Percentiles rank a stretch among this genome's conserved stretches.
phyloP scores from a whole-genome alignment of 2,888 invertebrate species.

The Mythimna pallens region DNA sequence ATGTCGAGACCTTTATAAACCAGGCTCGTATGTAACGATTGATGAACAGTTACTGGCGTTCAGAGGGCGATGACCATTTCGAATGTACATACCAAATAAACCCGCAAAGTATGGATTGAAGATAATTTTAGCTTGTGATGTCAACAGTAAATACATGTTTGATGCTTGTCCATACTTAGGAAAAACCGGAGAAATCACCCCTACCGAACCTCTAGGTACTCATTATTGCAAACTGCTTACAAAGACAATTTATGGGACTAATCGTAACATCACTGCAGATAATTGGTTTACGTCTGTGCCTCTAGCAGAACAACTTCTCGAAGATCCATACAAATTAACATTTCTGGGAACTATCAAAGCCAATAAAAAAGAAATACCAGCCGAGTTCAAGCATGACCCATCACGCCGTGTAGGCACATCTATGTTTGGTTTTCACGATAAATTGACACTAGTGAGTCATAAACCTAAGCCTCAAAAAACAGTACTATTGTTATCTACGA shows the following conservation, averaged over 20 bases:
- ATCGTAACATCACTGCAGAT: conserved; percentile 26
- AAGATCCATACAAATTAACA: conserved; percentile 24
- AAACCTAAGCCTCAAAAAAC: conserved; percentile 26
- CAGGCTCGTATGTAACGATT: conserved; percentile 39
- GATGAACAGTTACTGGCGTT: conserved; percentile 51
- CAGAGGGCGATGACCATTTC: conserved; percentile 48
- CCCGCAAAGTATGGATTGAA: conserved; percentile 53
- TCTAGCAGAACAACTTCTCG: conserved; percentile 8
- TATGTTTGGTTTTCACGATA: not conserved
- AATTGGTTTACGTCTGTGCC: conserved; percentile 28
- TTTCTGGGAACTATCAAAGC: conserved; percentile 27
- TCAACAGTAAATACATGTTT: conserved; percentile 21
- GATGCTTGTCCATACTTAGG: conserved; percentile 16
- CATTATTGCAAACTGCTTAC: conserved; percentile 23
- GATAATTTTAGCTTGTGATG: conserved; percentile 28
- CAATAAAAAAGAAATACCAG: conserved; percentile 25
- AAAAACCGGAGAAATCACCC: conserved; percentile 15
- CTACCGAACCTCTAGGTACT: conserved; percentile 17
- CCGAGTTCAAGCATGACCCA: conserved; percentile 13
- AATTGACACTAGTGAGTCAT: conserved; percentile 4
- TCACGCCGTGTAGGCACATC: not conserved
- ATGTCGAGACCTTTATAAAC: conserved; percentile 20
- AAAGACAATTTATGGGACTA: conserved; percentile 22
- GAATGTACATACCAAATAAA: conserved; percentile 47
- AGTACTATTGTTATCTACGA: conserved; percentile 29